A percentile compares a stretch with the other conserved stretches of the same genome.
phyloP scores from a whole-genome alignment of 2,797 vertebrate species.

The Okamejei kenojei region DNA sequence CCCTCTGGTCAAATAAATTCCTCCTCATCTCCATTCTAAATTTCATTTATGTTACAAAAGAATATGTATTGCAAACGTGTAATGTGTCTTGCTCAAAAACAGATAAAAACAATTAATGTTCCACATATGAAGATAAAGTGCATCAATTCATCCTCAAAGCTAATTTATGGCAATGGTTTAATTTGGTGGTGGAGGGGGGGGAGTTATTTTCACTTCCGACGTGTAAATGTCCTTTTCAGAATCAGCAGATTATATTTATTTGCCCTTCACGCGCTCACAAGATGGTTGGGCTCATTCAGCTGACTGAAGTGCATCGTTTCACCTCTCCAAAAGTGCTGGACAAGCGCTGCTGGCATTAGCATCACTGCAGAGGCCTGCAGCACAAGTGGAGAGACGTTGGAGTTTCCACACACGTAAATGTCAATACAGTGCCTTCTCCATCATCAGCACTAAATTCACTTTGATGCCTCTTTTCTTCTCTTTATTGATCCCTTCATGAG shows the following conservation, averaged over 20 bases:
- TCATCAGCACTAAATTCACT: slow-evolving; percentile 99
- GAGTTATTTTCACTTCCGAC: slow-evolving; percentile 68
- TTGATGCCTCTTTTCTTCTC: slow-evolving; percentile 99
- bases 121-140: not conserved
- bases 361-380: slow-evolving; percentile 50
- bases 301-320: slow-evolving; percentile 67
- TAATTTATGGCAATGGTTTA: slow-evolving; percentile 43
- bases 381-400: slow-evolving; percentile 63
- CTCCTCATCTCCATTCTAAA: no score
- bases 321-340: slow-evolving; percentile 51
- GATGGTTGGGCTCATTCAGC: slow-evolving; percentile 69
- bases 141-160: not conserved
- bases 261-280: slow-evolving; percentile 69
- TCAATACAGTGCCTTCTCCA: slow-evolving; percentile 93
- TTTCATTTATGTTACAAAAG: no score
- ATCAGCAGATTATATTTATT: slow-evolving; percentile 68
- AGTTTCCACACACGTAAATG: slow-evolving; percentile 75
- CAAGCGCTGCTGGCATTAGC: slow-evolving; percentile 54
- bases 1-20: no score
- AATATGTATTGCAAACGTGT: no score
- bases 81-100: not conserved
- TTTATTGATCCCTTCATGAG: slow-evolving; percentile 98
- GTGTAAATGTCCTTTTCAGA: slow-evolving; percentile 70
- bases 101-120: not conserved
- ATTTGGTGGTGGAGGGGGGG: slow-evolving; percentile 54